Percentiles rank a stretch among this genome's conserved stretches.
Conservation (phyloP, 2,888 invertebrate species). For the Electrophaes corylata region DNA sequence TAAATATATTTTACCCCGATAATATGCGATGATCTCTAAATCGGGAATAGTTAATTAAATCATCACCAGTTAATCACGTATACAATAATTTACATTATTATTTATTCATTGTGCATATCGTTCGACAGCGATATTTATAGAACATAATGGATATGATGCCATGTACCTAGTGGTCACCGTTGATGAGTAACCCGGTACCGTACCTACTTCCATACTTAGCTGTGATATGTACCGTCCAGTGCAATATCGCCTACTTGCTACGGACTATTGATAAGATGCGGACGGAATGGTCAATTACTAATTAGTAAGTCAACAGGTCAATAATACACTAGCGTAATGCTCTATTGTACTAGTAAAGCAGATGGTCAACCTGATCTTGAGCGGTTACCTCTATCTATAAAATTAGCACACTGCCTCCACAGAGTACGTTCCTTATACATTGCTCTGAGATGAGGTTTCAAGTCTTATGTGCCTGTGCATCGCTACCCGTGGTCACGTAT, state of each 20-base stretch:
- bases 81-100: slow-evolving; percentile 2
- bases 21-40: not conserved
- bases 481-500: too few relatives aligned
- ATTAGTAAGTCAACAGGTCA: not conserved
- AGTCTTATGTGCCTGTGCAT: too few relatives aligned
- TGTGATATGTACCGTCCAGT: too few relatives aligned
- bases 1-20: not conserved
- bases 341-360: too few relatives aligned
- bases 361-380: too few relatives aligned
- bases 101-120: slow-evolving; percentile 1
- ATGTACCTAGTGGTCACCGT: not conserved
- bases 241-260: not conserved
- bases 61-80: not conserved
- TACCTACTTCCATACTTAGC: not conserved
- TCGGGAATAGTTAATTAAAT: not conserved
- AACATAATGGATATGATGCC: slow-evolving; percentile 1
- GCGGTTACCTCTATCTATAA: too few relatives aligned
- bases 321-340: not conserved
- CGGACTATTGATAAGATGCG: not conserved
- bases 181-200: slow-evolving; percentile 8
- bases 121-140: slow-evolving; percentile 4
- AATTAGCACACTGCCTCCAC: too few relatives aligned
- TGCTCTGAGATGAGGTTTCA: too few relatives aligned
- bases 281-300: not conserved
- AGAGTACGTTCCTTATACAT: too few relatives aligned